Evolutionary conservation across 2,888 invertebrate genomes (phyloP), one percentile per base, ranked within the genome.

Genomic region (Andrena haemorrhoa): DNA sequence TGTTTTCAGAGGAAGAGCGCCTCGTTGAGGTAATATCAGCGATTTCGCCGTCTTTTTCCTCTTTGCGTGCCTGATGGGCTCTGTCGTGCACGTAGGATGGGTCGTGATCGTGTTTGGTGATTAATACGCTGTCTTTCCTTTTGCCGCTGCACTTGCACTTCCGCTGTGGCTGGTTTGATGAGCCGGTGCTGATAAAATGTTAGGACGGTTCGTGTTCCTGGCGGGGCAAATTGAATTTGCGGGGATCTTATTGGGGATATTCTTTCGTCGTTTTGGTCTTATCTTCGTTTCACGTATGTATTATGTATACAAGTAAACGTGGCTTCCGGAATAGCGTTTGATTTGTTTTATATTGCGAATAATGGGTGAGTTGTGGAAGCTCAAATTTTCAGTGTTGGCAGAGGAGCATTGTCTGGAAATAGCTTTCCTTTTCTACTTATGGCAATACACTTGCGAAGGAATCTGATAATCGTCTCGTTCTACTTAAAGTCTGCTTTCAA

Each of bases 1-100:
- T 56, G 79, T 80, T 80, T 79, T 49, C 51, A 47, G 47, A 79
- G 66, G 66, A 63, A 79, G 80, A 66, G 53, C 76, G 51, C 47
- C 79, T 66, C 79, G 73, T 56, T 23, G 61, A 51, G 41, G 33
- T 61, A 73, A 80, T 79, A 72, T 53, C 66, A 8, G 35, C 49
- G 51, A 49, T 77, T 49, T 20, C 3, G 20, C 60, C 60, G 53
- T 10, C 0, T 20, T 53, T 41, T 20, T 61, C 49, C 16, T 49
- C 41, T 61, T 80, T 47, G 47, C 16, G 23, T 7, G 6, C 49
- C 4, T 41, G 60, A 70, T 60, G 33, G 51, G 51, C 70, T 75
- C 51, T 35, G 51, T 61, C 70, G 20, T 69, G 47, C 47, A 47
- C 61, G 33, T 26, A 75, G 49, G 60, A 41, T 23, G 51, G 20